These are phyloP conservation scores for Rotaria magnacalcarata DNA, from an alignment of 2,888 invertebrate species.

Conservation along the genomic window DNA sequence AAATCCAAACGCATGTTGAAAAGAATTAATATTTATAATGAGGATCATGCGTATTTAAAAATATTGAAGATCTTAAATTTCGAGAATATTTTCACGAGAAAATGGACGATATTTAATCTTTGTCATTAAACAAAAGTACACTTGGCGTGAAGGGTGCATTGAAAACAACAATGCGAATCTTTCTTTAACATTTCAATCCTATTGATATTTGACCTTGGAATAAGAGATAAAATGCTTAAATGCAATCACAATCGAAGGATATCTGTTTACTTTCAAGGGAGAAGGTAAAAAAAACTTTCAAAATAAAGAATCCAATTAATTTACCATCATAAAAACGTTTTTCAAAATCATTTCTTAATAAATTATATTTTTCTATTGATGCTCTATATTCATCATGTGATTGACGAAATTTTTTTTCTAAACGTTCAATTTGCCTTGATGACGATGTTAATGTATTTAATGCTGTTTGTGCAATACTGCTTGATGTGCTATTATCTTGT, in stretches of 20 bases:
- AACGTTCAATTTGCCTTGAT: conserved; percentile 36
- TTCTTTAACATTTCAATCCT: neutral
- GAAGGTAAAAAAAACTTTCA: neutral
- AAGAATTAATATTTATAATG: too few species aligned
- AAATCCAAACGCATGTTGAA: too few species aligned
- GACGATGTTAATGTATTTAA: conserved; percentile 37
- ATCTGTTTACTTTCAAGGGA: neutral
- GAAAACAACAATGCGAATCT: neutral
- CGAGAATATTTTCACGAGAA: too few species aligned
- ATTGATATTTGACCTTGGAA: neutral
- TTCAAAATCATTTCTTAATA: conserved; percentile 39
- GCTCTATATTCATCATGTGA: conserved; percentile 42
- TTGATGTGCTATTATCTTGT: conserved; percentile 1
- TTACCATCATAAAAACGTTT: conserved; percentile 33
- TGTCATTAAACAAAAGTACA: too few species aligned
- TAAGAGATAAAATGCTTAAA: neutral
- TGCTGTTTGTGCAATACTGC: conserved; percentile 11
- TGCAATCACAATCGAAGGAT: neutral
- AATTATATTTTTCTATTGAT: conserved; percentile 42
- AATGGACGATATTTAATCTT: too few species aligned
- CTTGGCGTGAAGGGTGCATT: too few species aligned
- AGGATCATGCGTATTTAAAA: too few species aligned
- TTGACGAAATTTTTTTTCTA: conserved; percentile 42
- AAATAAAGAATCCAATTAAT: neutral
- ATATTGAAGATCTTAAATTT: too few species aligned